Conservation (phyloP, 2,113 vertebrate species). For the Marmota monax region DNA sequence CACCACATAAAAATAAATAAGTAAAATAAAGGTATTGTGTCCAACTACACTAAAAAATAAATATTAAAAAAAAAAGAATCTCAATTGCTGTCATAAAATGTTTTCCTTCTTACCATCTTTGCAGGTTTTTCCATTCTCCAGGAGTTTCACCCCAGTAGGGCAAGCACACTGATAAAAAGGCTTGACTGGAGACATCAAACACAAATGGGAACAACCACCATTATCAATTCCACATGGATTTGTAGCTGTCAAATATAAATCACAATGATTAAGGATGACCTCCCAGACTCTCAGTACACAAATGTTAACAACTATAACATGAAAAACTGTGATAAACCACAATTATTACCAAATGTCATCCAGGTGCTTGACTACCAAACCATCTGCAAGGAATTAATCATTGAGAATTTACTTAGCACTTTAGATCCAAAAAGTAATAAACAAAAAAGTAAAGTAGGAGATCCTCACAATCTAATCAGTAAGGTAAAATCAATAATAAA, state of each 20-base stretch:
- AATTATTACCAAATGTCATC: constrained; percentile 84
- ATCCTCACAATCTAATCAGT: constrained; percentile 6
- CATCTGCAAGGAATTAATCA: constrained; percentile 76
- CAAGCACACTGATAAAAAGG: constrained; percentile 96
- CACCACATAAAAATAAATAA: too few species aligned
- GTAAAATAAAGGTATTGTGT: too few species aligned
- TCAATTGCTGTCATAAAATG: background rate
- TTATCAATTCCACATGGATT: constrained; percentile 94
- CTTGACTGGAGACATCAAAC: constrained; percentile 94
- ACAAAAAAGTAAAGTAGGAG: constrained; percentile 54
- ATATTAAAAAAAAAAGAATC: background rate
- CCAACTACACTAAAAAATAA: too few species aligned
- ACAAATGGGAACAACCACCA: constrained; percentile 97
- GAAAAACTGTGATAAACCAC: constrained; percentile 83
- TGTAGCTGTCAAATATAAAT: constrained; percentile 88
- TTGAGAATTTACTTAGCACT: constrained; percentile 69
- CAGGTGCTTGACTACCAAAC: constrained; percentile 57
- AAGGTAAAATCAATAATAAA: constrained; percentile 44
- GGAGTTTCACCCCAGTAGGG: constrained; percentile 96
- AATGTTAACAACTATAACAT: constrained; percentile 77
- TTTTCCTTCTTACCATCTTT: constrained; percentile 91
- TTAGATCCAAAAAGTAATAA: constrained; percentile 68
- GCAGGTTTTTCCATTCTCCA: constrained; percentile 94
- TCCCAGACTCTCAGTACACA: constrained; percentile 66
- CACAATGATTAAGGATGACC: constrained; percentile 81